Percentiles rank a stretch among this genome's conserved stretches.
Evolutionary conservation across 2,113 vertebrate species (phyloP).

Genomic region (Xerus inauris): DNA sequence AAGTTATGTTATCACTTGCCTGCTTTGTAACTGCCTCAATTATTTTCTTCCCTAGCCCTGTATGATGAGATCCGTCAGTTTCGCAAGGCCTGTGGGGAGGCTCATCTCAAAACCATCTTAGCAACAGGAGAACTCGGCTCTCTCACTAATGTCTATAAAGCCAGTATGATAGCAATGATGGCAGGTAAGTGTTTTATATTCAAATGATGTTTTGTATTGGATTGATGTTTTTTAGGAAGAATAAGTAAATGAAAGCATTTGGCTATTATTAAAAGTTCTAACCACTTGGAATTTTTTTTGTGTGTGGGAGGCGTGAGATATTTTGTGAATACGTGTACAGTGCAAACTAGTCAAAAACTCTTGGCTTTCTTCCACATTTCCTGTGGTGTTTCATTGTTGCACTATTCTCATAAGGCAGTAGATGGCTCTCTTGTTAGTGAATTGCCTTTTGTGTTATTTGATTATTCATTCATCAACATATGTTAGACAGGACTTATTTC

Average conservation of each 20-base stretch:
- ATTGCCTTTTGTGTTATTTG: slow-evolving; percentile 57
- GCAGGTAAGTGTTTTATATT: slow-evolving; percentile 89
- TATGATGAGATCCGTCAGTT: slow-evolving; percentile 94
- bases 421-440: slow-evolving; percentile 88
- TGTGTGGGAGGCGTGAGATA: background rate
- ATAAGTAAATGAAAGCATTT: background rate
- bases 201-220: background rate
- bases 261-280: background rate
- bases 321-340: background rate
- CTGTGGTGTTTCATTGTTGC: slow-evolving; percentile 68
- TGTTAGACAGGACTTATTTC: slow-evolving; percentile 68
- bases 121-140: slow-evolving; percentile 95
- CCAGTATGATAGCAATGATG: slow-evolving; percentile 99
- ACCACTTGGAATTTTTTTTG: background rate
- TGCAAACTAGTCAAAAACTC: slow-evolving; percentile 38
- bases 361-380: slow-evolving; percentile 22
- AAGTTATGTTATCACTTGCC: slow-evolving; percentile 58
- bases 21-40: slow-evolving; percentile 65
- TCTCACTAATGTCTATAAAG: slow-evolving; percentile 95
- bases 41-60: slow-evolving; percentile 87
- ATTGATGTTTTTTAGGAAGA: slow-evolving; percentile 14
- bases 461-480: slow-evolving; percentile 63
- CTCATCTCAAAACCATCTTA: slow-evolving; percentile 97
- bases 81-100: slow-evolving; percentile 92
- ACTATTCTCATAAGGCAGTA: slow-evolving; percentile 84